These are phyloP conservation scores for Myotis findleyi DNA, from an alignment of 2,797 vertebrate species.

Conservation along the genomic window DNA sequence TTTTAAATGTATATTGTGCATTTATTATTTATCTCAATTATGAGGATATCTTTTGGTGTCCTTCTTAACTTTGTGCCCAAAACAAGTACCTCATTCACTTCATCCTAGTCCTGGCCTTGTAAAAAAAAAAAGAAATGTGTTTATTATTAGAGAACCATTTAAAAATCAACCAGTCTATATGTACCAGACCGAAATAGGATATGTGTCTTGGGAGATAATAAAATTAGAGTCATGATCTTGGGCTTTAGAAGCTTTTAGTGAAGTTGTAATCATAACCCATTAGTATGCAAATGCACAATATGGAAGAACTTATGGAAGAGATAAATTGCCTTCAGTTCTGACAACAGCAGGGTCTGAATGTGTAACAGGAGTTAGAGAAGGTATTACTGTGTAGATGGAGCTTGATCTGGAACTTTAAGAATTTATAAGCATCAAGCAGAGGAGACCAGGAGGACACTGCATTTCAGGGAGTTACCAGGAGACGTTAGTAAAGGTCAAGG, in stretches of 20 bases:
- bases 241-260: background rate
- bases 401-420: background rate
- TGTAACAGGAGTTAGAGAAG: background rate
- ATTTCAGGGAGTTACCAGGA: background rate
- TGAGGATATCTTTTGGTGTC: background rate
- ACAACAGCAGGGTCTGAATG: background rate
- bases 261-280: background rate
- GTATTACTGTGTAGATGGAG: background rate
- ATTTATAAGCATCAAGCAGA: background rate
- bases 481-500: background rate
- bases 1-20: background rate
- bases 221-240: background rate
- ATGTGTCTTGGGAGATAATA: background rate
- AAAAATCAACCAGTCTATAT: background rate
- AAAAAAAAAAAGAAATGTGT: background rate
- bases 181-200: background rate
- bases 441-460: background rate
- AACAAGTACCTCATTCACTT: background rate
- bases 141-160: background rate
- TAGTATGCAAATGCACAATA: background rate
- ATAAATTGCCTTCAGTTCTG: background rate
- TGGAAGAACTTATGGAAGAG: background rate
- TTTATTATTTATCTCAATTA: background rate
- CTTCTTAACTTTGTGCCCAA: background rate
- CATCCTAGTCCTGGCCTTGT: accelerated